Evolutionary conservation across 2,888 invertebrate genomes (phyloP), one percentile per base, ranked within the genome.

Genomic region (Anodontia alba): DNA sequence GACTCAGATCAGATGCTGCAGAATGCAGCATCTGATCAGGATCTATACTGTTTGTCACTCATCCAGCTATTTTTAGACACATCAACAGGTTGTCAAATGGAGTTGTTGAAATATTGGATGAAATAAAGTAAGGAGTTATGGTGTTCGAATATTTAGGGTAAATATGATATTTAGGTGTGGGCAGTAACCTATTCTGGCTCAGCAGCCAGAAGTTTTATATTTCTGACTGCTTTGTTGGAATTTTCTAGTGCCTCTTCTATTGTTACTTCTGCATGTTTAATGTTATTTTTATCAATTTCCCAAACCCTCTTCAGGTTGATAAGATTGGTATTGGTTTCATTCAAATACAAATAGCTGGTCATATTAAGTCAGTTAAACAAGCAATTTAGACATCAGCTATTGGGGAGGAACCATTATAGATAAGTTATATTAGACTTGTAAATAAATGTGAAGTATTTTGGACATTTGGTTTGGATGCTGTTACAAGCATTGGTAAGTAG

Each of bases 231-330:
- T 26, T 54, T 54, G 54, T 54, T 54, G 5, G 15, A 10, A 33
- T 1, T 31, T 20, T 62, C 17, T 26, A 29, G 57, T 26, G 57
- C 57, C 57, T 57, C 26, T 26, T 57, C 57, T 62, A 29, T 29
- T 29, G 20, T 62, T 62, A 17, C 62, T 29, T 7, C 29, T 62
- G 62, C 62, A 62, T 62, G 62, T 62, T 62, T 62, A 62, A 62
- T 62, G 62, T 62, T 62, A 33, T 31, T 62, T 62, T 62, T 62
- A 62, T 62, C 62, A 33, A 17, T 31, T 10, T 62, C 20, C 62
- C 62, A 31, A 62, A 62, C 62, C 62, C 62, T 33, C 33, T 62
- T 62, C 2, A 26, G 7, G 1, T 29, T 62, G 62, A 62, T 62
- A 62, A 33, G 33, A 62, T 1, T 62, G 33, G 62, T 62, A 62